These are phyloP conservation scores for Artibeus lituratus DNA, from an alignment of 2,797 vertebrate genomes.

Conservation along the genomic window DNA sequence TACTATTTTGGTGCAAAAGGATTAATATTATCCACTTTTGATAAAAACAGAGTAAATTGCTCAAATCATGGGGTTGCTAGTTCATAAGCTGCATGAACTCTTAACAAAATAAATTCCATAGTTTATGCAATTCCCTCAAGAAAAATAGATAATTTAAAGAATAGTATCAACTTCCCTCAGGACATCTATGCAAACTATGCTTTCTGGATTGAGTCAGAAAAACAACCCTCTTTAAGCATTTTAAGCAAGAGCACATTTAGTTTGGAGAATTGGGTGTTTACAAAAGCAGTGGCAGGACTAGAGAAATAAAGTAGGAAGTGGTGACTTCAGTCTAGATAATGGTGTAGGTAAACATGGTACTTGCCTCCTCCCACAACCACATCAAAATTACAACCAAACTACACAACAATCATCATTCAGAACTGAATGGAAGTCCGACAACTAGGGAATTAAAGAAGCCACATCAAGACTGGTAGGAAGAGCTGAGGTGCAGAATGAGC, in stretches of 20 bases:
- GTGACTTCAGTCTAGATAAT: too few relatives aligned
- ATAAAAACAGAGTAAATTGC: constrained; percentile 23
- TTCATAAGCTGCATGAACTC: constrained; percentile 42
- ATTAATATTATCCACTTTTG: constrained; percentile 2
- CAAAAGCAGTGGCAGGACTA: neutral
- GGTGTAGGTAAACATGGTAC: too few relatives aligned
- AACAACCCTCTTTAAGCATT: neutral
- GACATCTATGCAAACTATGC: neutral
- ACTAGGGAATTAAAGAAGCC: too few relatives aligned
- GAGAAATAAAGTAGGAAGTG: neutral
- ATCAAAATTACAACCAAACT: too few relatives aligned
- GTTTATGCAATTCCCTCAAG: constrained; percentile 16
- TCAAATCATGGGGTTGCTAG: neutral
- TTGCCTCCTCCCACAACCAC: too few relatives aligned
- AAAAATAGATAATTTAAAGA: constrained; percentile 54
- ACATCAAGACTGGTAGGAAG: too few relatives aligned
- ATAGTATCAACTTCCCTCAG: neutral
- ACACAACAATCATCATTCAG: too few relatives aligned
- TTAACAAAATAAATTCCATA: constrained; percentile 36
- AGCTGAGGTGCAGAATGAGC: too few relatives aligned
- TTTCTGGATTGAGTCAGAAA: neutral
- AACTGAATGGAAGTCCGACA: too few relatives aligned
- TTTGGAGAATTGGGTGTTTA: neutral
- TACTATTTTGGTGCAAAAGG: constrained; percentile 10
- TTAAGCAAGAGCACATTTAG: neutral